These are phyloP conservation scores for Microctonus aethiopoides DNA, from an alignment of 2,888 invertebrate species.

Conservation along the genomic window DNA sequence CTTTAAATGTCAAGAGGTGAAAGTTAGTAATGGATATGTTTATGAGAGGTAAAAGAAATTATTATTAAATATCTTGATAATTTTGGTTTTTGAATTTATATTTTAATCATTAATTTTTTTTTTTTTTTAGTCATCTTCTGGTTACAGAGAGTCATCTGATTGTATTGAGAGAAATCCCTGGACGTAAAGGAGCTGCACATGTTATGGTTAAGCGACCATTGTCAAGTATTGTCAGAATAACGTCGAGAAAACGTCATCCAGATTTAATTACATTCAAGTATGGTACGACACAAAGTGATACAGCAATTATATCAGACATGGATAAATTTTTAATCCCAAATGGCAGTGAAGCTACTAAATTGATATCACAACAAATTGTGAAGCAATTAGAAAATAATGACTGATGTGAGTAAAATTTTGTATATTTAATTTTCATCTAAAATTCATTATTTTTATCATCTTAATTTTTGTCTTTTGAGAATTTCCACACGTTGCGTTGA, in stretches of 20 bases:
- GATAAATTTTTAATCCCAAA: constrained; percentile 93
- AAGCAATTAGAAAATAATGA: constrained; percentile 69
- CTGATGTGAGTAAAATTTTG: constrained; percentile 44
- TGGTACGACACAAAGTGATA: constrained; percentile 85
- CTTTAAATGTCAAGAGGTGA: constrained; percentile 93
- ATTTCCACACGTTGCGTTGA: constrained; percentile 1
- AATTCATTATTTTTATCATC: not conserved
- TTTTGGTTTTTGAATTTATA: constrained; percentile 18
- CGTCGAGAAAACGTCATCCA: constrained; percentile 94
- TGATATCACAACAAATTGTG: constrained; percentile 90
- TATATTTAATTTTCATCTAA: constrained; percentile 17
- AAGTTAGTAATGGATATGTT: constrained; percentile 88
- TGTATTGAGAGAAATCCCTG: constrained; percentile 83
- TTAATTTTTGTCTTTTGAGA: constrained; percentile 37
- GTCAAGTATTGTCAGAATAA: constrained; percentile 95
- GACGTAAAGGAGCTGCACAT: constrained; percentile 82
- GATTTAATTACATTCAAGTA: constrained; percentile 98
- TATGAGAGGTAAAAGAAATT: constrained; percentile 75
- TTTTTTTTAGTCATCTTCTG: constrained; percentile 78
- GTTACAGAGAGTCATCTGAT: constrained; percentile 88
- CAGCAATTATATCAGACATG: constrained; percentile 86
- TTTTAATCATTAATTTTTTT: not conserved
- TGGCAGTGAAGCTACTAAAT: constrained; percentile 88
- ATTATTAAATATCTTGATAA: not conserved
- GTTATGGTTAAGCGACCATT: constrained; percentile 89